Evolutionary conservation across 1,140 invertebrate species (phyloP).

Genomic region (Aphaenogaster ashmeadi): DNA sequence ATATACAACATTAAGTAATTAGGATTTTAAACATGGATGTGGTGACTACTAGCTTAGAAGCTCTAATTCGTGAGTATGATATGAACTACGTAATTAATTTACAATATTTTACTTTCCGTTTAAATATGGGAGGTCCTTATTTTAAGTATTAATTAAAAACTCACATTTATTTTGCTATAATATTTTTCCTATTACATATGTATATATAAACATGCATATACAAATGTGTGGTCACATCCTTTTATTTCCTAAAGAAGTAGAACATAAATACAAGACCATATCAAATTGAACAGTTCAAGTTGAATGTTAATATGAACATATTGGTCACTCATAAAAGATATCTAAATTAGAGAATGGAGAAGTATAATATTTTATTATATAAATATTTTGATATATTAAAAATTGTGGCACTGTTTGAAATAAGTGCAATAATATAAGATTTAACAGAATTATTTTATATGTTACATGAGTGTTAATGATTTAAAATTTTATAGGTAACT

Average conservation of each 20-base stretch:
- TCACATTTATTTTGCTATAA: neutral
- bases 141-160: neutral
- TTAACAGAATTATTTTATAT: neutral
- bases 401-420: too few species aligned
- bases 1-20: slow-evolving; percentile 13
- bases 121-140: neutral
- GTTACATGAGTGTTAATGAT: neutral
- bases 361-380: too few species aligned
- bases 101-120: neutral
- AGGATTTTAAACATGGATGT: slow-evolving; percentile 80
- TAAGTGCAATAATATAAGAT: too few species aligned
- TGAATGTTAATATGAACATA: too few species aligned
- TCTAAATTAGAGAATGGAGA: too few species aligned
- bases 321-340: too few species aligned
- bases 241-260: neutral
- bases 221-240: neutral
- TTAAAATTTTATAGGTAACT: too few species aligned
- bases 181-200: neutral
- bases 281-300: too few species aligned
- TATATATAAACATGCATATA: neutral
- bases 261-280: too few species aligned
- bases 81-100: neutral
- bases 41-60: slow-evolving; percentile 83
- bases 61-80: slow-evolving; percentile 82
- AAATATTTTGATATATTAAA: too few species aligned